These are phyloP conservation scores for Cygnus buccinator DNA, from an alignment of 2,113 vertebrate species.

Conservation along the genomic window DNA sequence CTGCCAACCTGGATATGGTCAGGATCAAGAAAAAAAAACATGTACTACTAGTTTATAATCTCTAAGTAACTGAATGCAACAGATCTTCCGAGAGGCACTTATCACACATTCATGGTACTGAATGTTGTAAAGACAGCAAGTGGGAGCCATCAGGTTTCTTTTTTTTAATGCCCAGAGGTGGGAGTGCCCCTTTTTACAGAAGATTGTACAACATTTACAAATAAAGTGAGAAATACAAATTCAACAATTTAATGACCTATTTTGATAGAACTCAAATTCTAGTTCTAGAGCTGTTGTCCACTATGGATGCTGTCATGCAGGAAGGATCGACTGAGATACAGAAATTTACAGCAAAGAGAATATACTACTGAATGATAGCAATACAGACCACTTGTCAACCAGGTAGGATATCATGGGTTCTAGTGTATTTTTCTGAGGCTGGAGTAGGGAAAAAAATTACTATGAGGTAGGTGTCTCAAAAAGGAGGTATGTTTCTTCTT, in stretches of 20 bases:
- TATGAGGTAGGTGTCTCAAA: neutral
- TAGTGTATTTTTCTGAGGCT: neutral
- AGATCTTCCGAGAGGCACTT: neutral
- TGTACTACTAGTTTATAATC: neutral
- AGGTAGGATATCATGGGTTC: neutral
- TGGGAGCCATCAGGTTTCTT: neutral
- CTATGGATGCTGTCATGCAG: neutral
- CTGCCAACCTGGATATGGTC: neutral
- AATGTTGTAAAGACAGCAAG: neutral
- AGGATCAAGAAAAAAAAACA: neutral
- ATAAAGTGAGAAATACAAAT: neutral
- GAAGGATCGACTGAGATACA: neutral
- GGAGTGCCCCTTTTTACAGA: neutral
- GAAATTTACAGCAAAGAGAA: neutral
- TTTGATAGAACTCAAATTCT: neutral
- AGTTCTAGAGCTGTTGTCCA: neutral
- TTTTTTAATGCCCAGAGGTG: neutral
- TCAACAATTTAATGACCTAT: neutral
- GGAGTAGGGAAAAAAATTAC: neutral
- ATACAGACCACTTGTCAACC: neutral
- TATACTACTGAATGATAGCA: neutral
- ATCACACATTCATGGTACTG: neutral
- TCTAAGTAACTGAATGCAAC: neutral
- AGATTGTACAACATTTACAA: neutral
- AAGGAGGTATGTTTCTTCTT: neutral